These are phyloP conservation scores for Muraenolepis orangiensis DNA, from an alignment of 2,797 vertebrate species.

Conservation along the genomic window DNA sequence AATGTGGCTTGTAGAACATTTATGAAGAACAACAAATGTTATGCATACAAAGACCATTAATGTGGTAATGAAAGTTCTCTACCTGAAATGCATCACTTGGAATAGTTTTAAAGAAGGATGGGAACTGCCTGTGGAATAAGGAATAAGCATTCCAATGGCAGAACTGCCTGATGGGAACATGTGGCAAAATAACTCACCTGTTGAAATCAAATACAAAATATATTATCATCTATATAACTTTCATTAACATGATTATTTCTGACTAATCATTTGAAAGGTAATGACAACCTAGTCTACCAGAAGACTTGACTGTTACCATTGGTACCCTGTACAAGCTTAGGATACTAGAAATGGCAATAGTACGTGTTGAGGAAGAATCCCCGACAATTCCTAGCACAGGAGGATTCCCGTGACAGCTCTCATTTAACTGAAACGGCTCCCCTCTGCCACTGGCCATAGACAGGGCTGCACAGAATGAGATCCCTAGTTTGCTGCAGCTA, in stretches of 20 bases:
- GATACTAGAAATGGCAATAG: constrained; percentile 45
- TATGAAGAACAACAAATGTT: too few relatives aligned
- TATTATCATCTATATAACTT: too few relatives aligned
- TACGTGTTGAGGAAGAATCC: constrained; percentile 44
- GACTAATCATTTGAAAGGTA: too few relatives aligned
- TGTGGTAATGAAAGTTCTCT: too few relatives aligned
- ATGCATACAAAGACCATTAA: too few relatives aligned
- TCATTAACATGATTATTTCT: too few relatives aligned
- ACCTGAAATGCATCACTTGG: constrained; percentile 73
- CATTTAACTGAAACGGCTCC: constrained; percentile 35
- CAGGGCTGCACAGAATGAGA: constrained; percentile 64
- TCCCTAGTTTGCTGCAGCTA: constrained; percentile 64
- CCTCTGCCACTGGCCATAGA: constrained; percentile 54
- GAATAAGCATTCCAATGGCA: too few relatives aligned
- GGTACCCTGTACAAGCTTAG: constrained; percentile 49
- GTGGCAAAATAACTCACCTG: constrained; percentile 71
- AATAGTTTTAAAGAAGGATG: constrained; percentile 69
- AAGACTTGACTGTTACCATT: too few relatives aligned
- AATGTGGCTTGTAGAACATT: not conserved
- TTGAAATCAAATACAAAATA: constrained; percentile 1
- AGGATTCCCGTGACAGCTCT: constrained; percentile 34
- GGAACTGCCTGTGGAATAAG: constrained; percentile 50
- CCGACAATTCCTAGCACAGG: constrained; percentile 53
- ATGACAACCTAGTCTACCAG: too few relatives aligned
- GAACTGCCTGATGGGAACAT: constrained; percentile 64